phyloP scores from a whole-genome alignment of 2,888 invertebrate genomes.

The Heliconius aoede region DNA sequence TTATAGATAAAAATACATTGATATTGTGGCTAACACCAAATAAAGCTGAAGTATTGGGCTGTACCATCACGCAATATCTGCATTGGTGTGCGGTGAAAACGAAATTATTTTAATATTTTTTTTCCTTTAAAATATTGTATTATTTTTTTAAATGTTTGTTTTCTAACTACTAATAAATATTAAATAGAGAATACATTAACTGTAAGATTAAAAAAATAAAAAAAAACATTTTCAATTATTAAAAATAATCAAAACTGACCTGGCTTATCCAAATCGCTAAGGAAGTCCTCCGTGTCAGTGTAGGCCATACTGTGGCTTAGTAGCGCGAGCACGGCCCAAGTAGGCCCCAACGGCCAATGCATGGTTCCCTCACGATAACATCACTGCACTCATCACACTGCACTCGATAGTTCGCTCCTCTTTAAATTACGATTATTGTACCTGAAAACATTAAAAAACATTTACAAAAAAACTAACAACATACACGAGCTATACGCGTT shows the following conservation, averaged over 20 bases:
- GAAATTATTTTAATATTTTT: neutral
- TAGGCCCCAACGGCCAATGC: constrained; percentile 53
- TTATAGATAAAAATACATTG: neutral
- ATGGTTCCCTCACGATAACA: constrained; percentile 62
- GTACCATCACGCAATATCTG: constrained; percentile 2
- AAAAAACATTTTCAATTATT: neutral
- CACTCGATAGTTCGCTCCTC: constrained; percentile 56
- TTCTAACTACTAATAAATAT: too few species aligned
- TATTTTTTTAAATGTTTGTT: too few species aligned
- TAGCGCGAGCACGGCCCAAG: constrained; percentile 77
- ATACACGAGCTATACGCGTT: too few species aligned
- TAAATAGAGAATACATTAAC: neutral
- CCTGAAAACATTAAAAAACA: constrained; percentile 49
- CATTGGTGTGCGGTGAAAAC: neutral
- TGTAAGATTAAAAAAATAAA: too few species aligned
- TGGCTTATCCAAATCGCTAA: constrained; percentile 86
- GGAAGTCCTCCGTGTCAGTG: constrained; percentile 83
- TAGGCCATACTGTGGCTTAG: constrained; percentile 76
- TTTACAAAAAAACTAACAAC: too few species aligned
- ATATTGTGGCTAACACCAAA: neutral
- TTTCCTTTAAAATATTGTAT: neutral
- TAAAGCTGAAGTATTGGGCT: neutral
- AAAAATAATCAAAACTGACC: constrained; percentile 63
- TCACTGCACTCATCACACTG: constrained; percentile 57
- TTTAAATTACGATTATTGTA: constrained; percentile 47